phyloP scores from a whole-genome alignment of 2,113 vertebrate species.

The Nesospiza acunhae region DNA sequence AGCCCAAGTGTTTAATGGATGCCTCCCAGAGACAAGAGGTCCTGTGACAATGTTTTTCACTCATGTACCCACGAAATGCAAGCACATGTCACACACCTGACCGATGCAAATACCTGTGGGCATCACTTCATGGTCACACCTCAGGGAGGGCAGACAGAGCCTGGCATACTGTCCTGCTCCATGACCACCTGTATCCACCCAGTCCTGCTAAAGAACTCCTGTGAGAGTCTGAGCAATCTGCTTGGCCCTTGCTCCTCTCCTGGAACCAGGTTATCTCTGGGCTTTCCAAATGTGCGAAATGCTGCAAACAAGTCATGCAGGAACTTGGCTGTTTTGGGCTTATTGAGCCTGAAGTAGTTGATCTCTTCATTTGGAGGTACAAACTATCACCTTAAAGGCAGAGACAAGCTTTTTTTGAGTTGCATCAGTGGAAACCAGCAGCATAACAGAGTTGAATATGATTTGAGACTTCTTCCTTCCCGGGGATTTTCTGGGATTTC shows the following conservation, averaged over 20 bases:
- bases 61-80: rapidly evolving
- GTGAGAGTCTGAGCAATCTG: rapidly evolving
- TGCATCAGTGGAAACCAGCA: rapidly evolving
- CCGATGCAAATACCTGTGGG: rapidly evolving
- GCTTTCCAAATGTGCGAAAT: neutral
- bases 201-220: rapidly evolving
- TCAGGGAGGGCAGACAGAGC: neutral
- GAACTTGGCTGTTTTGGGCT: neutral
- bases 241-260: neutral
- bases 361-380: neutral
- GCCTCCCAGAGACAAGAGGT: neutral
- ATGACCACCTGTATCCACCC: rapidly evolving
- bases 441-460: neutral
- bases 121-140: neutral
- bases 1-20: neutral
- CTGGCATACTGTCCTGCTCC: rapidly evolving
- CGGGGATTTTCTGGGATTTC: neutral
- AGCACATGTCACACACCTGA: rapidly evolving
- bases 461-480: neutral
- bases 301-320: neutral
- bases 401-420: neutral
- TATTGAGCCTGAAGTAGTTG: neutral
- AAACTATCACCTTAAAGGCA: neutral
- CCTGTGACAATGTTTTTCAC: rapidly evolving
- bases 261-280: neutral